Evolutionary conservation across 2,888 invertebrate species (phyloP).

Genomic region (Lasiommata megera): DNA sequence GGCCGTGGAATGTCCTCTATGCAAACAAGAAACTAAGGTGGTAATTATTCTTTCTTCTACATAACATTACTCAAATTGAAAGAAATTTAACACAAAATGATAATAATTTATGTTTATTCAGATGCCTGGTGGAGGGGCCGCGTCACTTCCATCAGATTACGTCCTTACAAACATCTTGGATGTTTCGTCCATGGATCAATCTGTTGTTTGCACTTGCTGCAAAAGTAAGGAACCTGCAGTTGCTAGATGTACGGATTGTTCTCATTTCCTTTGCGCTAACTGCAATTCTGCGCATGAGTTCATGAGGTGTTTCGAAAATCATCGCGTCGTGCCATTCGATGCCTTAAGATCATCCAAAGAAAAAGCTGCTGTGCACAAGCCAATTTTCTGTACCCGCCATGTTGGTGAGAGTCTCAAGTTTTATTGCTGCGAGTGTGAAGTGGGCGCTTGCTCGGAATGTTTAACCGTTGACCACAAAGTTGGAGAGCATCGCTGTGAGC

Average conservation of each 20-base stretch:
- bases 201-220: conserved; percentile 94
- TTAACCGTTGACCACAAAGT: conserved; percentile 91
- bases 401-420: conserved; percentile 91
- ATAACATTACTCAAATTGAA: neutral
- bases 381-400: conserved; percentile 91
- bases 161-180: conserved; percentile 92
- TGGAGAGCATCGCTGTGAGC: conserved; percentile 91
- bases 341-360: conserved; percentile 90
- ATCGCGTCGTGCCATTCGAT: conserved; percentile 94
- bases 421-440: conserved; percentile 93
- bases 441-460: conserved; percentile 94
- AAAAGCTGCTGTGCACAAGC: conserved; percentile 92
- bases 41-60: conserved; percentile 25
- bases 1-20: conserved; percentile 88
- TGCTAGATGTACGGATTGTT: conserved; percentile 96
- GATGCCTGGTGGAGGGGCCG: conserved; percentile 88
- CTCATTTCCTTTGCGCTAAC: conserved; percentile 95
- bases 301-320: conserved; percentile 98
- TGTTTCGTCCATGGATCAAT: conserved; percentile 88
- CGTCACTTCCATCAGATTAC: conserved; percentile 92
- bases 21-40: conserved; percentile 93
- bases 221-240: conserved; percentile 97
- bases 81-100: conserved; percentile 1
- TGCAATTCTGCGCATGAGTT: conserved; percentile 98
- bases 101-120: conserved; percentile 44